These are phyloP conservation scores for Vireo griseus DNA, from an alignment of 2,797 vertebrate genomes.

Conservation along the genomic window DNA sequence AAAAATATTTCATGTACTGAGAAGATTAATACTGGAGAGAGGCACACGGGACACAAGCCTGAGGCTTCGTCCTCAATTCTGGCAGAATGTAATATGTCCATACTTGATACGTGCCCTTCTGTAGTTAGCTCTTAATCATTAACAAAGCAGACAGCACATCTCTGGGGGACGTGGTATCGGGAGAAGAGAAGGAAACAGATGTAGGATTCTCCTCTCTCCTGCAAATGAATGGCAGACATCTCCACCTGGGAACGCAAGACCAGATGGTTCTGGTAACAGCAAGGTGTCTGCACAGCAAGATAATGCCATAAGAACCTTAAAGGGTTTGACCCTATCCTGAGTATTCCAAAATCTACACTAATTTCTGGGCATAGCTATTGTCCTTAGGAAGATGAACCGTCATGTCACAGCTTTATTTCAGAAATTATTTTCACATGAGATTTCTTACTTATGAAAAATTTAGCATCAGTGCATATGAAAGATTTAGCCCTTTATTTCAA, in stretches of 20 bases:
- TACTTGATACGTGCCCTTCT: constrained; percentile 47
- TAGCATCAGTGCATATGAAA: background rate
- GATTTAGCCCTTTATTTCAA: background rate
- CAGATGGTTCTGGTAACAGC: background rate
- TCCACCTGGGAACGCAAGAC: background rate
- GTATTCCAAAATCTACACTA: background rate
- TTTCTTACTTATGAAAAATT: background rate
- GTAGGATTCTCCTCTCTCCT: background rate
- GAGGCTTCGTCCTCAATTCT: constrained; percentile 69
- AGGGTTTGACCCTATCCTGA: background rate
- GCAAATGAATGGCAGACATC: background rate
- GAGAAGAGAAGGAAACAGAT: background rate
- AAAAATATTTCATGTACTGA: constrained; percentile 42
- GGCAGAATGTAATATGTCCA: constrained; percentile 30
- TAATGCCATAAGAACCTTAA: background rate
- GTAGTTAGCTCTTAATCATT: constrained; percentile 58
- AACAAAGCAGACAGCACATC: constrained; percentile 42
- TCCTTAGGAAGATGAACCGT: background rate
- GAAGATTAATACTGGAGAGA: constrained; percentile 72
- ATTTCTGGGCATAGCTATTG: background rate
- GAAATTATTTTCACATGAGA: background rate
- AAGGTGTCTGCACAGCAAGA: background rate
- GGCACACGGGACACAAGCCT: constrained; percentile 85
- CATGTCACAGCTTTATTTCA: background rate
- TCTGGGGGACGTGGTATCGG: background rate